Evolutionary conservation across 2,113 vertebrate species (phyloP).

Genomic region (Aptenodytes patagonicus): DNA sequence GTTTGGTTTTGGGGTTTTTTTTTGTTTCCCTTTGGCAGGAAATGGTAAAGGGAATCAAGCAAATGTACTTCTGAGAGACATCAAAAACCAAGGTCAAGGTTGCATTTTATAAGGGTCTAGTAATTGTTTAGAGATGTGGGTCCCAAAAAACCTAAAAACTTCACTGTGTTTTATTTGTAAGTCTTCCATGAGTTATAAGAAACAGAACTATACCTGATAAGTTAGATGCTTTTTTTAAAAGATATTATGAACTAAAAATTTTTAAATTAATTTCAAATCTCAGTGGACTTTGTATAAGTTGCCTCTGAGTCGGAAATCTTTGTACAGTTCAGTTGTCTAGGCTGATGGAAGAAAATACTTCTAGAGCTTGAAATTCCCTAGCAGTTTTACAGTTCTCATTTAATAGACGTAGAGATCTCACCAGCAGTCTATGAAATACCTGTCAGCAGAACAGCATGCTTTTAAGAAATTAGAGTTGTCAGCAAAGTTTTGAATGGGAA

Average conservation of each 20-base stretch:
- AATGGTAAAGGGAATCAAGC: neutral
- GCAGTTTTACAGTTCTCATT: neutral
- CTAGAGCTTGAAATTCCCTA: neutral
- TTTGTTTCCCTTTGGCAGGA: neutral
- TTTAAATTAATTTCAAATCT: neutral
- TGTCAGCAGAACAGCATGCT: neutral
- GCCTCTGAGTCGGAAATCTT: neutral
- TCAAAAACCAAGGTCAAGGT: neutral
- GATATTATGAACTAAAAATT: neutral
- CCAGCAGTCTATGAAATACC: neutral
- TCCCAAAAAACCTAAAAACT: neutral
- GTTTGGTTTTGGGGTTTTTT: neutral
- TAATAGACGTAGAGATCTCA: neutral
- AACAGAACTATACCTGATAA: neutral
- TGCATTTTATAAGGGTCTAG: neutral
- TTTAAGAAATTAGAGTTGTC: neutral
- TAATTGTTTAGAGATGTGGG: neutral
- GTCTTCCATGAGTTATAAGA: neutral
- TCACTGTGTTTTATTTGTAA: neutral
- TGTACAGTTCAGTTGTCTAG: neutral
- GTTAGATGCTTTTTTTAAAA: neutral
- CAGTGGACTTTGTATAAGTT: neutral
- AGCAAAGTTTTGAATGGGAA: neutral
- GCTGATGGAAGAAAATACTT: neutral
- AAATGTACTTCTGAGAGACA: neutral